Evolutionary conservation across 92 coral and sea anemone genomes (phyloP).

Genomic region (Parazoanthus darwini): DNA sequence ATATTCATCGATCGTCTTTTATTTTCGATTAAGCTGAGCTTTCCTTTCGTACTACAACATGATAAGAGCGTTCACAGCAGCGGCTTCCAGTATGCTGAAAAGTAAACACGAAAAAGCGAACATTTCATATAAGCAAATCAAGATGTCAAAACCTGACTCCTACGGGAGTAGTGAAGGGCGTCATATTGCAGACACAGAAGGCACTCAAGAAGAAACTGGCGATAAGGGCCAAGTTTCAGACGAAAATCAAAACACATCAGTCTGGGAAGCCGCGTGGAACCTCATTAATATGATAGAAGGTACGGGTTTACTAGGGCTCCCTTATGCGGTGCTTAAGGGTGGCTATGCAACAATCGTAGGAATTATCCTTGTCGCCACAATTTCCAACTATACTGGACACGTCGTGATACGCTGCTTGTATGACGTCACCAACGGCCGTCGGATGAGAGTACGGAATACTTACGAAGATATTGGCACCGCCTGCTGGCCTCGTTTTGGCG

Average conservation of each 20-base stretch:
- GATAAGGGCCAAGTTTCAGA: background rate
- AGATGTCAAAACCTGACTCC: background rate
- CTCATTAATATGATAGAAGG: constrained; percentile 63
- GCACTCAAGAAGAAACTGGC: background rate
- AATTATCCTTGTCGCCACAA: constrained; percentile 45
- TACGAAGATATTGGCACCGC: constrained; percentile 58
- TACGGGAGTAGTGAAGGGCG: background rate
- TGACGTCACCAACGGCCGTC: constrained; percentile 31
- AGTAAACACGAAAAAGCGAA: background rate
- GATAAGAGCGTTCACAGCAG: background rate
- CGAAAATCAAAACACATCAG: constrained; percentile 18
- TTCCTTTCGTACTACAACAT: background rate
- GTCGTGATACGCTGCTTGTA: constrained; percentile 58
- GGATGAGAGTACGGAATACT: constrained; percentile 49
- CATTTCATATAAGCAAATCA: background rate
- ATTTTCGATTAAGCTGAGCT: too few relatives aligned
- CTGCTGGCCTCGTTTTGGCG: constrained; percentile 62
- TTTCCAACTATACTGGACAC: constrained; percentile 67
- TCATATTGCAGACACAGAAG: background rate
- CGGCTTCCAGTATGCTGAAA: background rate
- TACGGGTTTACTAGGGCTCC: constrained; percentile 55
- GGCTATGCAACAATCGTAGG: constrained; percentile 56
- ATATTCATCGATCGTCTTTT: background rate
- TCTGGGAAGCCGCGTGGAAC: constrained; percentile 61
- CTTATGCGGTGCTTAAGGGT: constrained; percentile 59